Base-by-base conservation (phyloP, 2,888 invertebrate species). In the Eurytoma californica region DNA sequence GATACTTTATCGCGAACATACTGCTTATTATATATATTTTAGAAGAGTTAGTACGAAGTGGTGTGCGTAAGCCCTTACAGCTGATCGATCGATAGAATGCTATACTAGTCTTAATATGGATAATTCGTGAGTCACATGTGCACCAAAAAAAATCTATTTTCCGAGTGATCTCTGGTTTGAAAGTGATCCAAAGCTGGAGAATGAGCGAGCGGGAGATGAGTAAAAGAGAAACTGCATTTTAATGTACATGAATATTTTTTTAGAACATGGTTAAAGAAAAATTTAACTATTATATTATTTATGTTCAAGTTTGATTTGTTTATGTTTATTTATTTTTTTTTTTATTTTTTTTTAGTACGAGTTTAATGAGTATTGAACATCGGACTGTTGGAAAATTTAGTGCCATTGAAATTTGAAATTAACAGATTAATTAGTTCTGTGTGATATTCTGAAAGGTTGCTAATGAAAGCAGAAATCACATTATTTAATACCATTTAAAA, bases 101-200 rank as follows among this genome's bases (percentile, higher is more conserved):
- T 70, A 77, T 65, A 72, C 77, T 80, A 80, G 80, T 74, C 77
- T 78, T 75, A 39, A 39, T 39, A 60, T 66, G 72, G 72, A 12
- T 55, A 53, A 74, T 65, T 72, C 73, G 58, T 9, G 39, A n/a
- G 61, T 72, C 68, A 57, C 58, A 68, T 73, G 24, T 81, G 63
- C 74, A 83, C 66, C 73, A 73, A 75, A 63, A 75, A 51, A 66
- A 66, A 39, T 24, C 39, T 39, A 39, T 18, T 67, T 80, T 76
- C 61, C 72, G 69, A 30, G 47, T 72, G 74, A 80, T 78, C 74
- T 80, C 74, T 74, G 39, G 72, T 49, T 53, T 61, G 58, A 80
- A 53, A 68, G 74, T 55, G 57, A 9, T 53, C 61, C 28, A 51
- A 60, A 72, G 53, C 2, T 28, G 28, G 30, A 53, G 24, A 58